These are phyloP conservation scores for Mellilla xanthometata DNA, from an alignment of 2,888 invertebrate genomes.

Conservation along the genomic window DNA sequence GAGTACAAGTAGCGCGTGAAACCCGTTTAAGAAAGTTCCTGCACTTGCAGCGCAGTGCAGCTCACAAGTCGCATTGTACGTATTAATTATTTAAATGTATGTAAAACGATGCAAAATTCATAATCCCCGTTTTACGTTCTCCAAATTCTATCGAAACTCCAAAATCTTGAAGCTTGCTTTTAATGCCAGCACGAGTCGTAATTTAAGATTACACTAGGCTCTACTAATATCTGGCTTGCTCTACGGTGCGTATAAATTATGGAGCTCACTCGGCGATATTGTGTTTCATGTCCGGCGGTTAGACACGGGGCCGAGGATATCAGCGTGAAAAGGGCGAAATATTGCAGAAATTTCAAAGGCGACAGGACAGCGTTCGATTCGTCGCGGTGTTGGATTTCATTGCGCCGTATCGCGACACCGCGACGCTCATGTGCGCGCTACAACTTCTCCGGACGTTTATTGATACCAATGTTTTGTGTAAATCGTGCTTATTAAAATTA, in stretches of 20 bases:
- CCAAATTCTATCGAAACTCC: not conserved
- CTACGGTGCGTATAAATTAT: slow-evolving; percentile 72
- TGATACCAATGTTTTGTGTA: slow-evolving; percentile 65
- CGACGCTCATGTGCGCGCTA: slow-evolving; percentile 63
- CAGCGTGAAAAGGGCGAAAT: slow-evolving; percentile 81
- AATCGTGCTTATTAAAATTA: slow-evolving; percentile 61
- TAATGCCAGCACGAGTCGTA: slow-evolving; percentile 33
- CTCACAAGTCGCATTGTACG: slow-evolving; percentile 41
- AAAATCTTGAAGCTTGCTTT: slow-evolving; percentile 16
- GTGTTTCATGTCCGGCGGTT: slow-evolving; percentile 79
- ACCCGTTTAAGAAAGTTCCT: slow-evolving; percentile 44
- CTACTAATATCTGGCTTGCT: slow-evolving; percentile 58
- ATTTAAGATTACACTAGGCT: slow-evolving; percentile 58
- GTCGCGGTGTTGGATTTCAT: slow-evolving; percentile 80
- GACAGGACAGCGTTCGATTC: slow-evolving; percentile 81
- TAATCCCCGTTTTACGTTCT: not conserved
- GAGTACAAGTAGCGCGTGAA: slow-evolving; percentile 43
- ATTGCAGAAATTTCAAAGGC: slow-evolving; percentile 80
- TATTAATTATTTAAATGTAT: slow-evolving; percentile 35
- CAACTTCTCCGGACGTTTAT: slow-evolving; percentile 65
- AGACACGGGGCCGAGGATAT: slow-evolving; percentile 75
- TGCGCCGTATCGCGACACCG: slow-evolving; percentile 65
- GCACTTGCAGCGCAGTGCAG: not conserved
- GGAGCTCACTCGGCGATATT: slow-evolving; percentile 73
- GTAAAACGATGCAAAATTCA: not conserved